Evolutionary conservation across 1,140 invertebrate genomes (phyloP).

Genomic region (Lepidurus packardi): DNA sequence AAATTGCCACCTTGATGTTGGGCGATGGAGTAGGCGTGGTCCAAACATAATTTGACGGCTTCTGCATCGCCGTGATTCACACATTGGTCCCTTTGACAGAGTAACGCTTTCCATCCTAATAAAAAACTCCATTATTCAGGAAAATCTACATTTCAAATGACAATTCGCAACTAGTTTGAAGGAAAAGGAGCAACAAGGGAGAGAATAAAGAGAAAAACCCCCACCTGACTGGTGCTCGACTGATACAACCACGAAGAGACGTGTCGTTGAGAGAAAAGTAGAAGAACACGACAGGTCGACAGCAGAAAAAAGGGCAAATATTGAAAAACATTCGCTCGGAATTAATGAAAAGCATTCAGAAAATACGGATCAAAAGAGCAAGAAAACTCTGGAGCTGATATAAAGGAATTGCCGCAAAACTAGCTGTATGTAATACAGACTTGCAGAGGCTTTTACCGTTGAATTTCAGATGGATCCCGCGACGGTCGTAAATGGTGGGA

Average conservation of each 20-base stretch:
- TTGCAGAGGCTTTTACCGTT: conserved; percentile 58
- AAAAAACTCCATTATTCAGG: conserved; percentile 36
- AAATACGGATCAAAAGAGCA: too few species aligned
- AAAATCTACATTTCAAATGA: background rate
- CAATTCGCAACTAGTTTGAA: background rate
- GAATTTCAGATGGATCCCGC: conserved; percentile 80
- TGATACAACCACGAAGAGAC: too few species aligned
- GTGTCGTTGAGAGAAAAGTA: background rate
- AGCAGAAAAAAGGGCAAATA: background rate
- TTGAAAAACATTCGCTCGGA: background rate
- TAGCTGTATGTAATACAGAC: conserved; percentile 22
- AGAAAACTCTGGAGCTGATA: background rate
- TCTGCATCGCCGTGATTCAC: conserved; percentile 70
- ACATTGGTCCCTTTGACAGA: conserved; percentile 77
- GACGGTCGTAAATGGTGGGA: conserved; percentile 83
- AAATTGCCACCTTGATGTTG: conserved; percentile 43
- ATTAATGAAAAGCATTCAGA: background rate
- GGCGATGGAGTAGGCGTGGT: conserved; percentile 75
- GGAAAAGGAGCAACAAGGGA: background rate
- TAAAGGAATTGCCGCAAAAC: background rate
- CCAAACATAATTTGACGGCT: conserved; percentile 84
- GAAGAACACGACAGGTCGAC: background rate
- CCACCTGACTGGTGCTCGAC: too few species aligned
- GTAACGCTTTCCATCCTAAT: conserved; percentile 47
- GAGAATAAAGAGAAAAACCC: background rate